These are phyloP conservation scores for Drosophila sucinea DNA, from an alignment of 1,140 invertebrate genomes.

Conservation along the genomic window DNA sequence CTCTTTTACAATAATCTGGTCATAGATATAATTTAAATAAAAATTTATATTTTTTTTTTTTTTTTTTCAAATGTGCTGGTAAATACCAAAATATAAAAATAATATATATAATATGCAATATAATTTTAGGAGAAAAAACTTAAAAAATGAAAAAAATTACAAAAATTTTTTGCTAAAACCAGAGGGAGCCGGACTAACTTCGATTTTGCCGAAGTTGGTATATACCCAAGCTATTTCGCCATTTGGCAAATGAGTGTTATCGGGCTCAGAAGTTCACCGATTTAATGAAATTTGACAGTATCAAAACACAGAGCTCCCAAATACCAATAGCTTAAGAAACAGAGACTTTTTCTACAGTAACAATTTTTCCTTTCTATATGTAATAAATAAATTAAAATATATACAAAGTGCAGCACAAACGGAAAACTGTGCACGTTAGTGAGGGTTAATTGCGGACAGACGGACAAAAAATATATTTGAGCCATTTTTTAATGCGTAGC, in stretches of 20 bases:
- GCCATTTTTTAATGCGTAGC: background rate
- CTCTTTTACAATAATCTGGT: background rate
- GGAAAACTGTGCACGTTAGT: no score
- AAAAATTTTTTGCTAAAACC: slow-evolving; percentile 2
- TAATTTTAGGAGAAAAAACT: background rate
- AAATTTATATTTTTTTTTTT: background rate
- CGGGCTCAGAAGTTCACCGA: no score
- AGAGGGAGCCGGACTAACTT: background rate
- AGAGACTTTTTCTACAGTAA: no score
- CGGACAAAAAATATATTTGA: no score
- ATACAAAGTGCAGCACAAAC: no score
- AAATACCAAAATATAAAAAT: background rate
- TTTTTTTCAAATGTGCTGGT: slow-evolving; percentile 1
- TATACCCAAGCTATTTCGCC: background rate
- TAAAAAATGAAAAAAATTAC: background rate
- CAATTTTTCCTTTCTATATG: no score
- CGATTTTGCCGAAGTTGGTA: background rate
- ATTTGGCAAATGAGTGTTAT: background rate
- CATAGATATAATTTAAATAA: background rate
- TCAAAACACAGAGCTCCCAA: no score
- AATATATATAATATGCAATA: background rate
- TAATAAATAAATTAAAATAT: no score
- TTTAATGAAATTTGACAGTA: no score
- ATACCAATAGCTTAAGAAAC: no score
- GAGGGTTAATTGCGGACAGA: no score